Evolutionary conservation across 1,140 invertebrate genomes (phyloP).

Genomic region (Drosophila sechellia): DNA sequence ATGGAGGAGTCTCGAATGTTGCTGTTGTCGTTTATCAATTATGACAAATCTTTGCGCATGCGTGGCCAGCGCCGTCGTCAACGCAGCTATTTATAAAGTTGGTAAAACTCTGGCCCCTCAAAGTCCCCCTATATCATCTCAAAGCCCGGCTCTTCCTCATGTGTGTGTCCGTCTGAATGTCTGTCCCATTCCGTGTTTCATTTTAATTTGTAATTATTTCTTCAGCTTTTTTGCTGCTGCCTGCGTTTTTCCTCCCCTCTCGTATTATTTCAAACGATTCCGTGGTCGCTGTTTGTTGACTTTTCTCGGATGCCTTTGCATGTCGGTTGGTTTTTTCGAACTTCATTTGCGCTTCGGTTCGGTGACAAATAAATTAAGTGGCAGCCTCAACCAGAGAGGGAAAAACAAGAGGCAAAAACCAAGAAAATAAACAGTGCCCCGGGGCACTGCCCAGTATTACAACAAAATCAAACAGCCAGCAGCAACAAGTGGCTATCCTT

Average conservation of each 20-base stretch:
- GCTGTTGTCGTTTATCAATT: slow-evolving; percentile 82
- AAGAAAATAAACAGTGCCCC: slow-evolving; percentile 48
- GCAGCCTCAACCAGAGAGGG: slow-evolving; percentile 43
- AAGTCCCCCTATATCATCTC: slow-evolving; percentile 1
- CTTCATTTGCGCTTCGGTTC: slow-evolving; percentile 81
- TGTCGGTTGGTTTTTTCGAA: slow-evolving; percentile 59
- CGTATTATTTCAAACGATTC: slow-evolving; percentile 67
- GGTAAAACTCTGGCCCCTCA: slow-evolving; percentile 19
- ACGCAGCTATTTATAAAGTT: slow-evolving; percentile 75
- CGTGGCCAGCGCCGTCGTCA: slow-evolving; percentile 70
- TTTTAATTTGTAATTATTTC: slow-evolving; percentile 83
- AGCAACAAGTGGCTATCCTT: slow-evolving; percentile 8
- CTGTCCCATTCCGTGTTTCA: slow-evolving; percentile 73
- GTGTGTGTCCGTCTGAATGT: slow-evolving; percentile 4
- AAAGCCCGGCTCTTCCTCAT: slow-evolving; percentile 24
- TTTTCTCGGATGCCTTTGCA: slow-evolving; percentile 44
- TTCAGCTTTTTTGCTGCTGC: slow-evolving; percentile 57
- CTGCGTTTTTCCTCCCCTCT: slow-evolving; percentile 25
- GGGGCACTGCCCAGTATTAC: slow-evolving; percentile 51
- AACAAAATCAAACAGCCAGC: slow-evolving; percentile 29
- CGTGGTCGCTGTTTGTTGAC: slow-evolving; percentile 24
- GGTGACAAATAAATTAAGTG: slow-evolving; percentile 82
- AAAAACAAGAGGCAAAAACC: slow-evolving; percentile 8
- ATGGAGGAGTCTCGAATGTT: slow-evolving; percentile 28
- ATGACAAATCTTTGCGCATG: slow-evolving; percentile 84